phyloP scores from a whole-genome alignment of 2,797 vertebrate species.

The Discoglossus pictus region DNA sequence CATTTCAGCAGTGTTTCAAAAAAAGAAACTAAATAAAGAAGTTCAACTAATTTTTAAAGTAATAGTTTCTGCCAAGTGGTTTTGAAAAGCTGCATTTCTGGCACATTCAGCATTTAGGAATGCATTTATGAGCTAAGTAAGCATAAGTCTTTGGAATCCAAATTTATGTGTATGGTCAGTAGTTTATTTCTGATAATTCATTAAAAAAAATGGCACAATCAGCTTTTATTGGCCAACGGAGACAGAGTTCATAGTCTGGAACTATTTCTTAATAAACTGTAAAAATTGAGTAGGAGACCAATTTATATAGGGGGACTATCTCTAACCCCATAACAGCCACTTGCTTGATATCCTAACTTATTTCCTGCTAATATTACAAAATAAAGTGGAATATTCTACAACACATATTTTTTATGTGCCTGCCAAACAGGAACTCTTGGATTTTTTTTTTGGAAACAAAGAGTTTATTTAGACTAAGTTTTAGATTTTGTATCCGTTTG shows the following conservation, averaged over 20 bases:
- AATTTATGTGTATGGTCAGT: conserved; percentile 77
- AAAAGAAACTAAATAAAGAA: conserved; percentile 77
- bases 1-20: conserved; percentile 76
- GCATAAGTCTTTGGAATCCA: conserved; percentile 82
- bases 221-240: conserved; percentile 55
- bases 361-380: too few relatives aligned
- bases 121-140: conserved; percentile 87
- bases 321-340: too few relatives aligned
- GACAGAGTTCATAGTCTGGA: neutral
- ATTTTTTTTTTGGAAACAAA: too few relatives aligned
- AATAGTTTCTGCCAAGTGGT: conserved; percentile 81
- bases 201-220: conserved; percentile 71
- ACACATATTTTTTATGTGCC: too few relatives aligned
- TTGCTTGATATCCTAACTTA: too few relatives aligned
- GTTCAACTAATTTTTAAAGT: conserved; percentile 84
- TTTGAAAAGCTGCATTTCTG: conserved; percentile 84
- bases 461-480: too few relatives aligned
- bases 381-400: too few relatives aligned
- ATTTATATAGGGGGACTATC: too few relatives aligned
- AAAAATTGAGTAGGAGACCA: too few relatives aligned
- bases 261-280: too few relatives aligned
- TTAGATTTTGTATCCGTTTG: too few relatives aligned
- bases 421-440: too few relatives aligned
- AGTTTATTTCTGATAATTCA: conserved; percentile 69
- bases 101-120: conserved; percentile 89